phyloP scores from a whole-genome alignment of 2,113 vertebrate genomes.

The Dicaeum eximium region DNA sequence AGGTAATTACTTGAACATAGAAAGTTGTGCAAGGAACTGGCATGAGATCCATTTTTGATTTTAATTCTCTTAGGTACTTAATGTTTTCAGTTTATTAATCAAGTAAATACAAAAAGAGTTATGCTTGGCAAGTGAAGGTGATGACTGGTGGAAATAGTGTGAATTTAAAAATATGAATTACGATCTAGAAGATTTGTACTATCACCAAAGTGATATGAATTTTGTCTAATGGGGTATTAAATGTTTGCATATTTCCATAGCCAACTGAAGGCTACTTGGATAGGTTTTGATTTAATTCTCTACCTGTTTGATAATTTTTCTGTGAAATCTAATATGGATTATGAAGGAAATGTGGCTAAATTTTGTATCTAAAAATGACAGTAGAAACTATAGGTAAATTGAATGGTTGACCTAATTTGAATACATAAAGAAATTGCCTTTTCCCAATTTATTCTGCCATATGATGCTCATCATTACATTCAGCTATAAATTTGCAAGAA shows the following conservation, averaged over 20 bases:
- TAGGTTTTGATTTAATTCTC: not conserved
- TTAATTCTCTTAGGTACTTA: conserved; percentile 12
- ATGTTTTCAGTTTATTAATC: conserved; percentile 4
- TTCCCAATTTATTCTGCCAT: not conserved
- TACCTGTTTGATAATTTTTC: not conserved
- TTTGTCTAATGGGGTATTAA: not conserved
- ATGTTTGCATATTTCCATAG: not conserved
- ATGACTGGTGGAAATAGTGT: not conserved
- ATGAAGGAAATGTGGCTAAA: not conserved
- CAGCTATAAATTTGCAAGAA: not conserved
- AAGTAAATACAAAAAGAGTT: not conserved
- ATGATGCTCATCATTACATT: not conserved
- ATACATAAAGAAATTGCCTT: not conserved
- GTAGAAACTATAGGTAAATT: not conserved
- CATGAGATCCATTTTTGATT: not conserved
- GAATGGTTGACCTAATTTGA: not conserved
- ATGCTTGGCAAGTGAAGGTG: not conserved
- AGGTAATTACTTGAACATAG: not conserved
- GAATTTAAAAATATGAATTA: not conserved
- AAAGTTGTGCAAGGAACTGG: not conserved
- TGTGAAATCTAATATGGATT: not conserved
- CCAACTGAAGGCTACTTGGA: not conserved
- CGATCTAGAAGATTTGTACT: not conserved
- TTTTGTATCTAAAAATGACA: not conserved
- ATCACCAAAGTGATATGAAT: not conserved